A percentile compares a stretch with the other conserved stretches of the same genome.
Conservation (phyloP, 2,113 vertebrate genomes). For the Gymnarchus niloticus region DNA sequence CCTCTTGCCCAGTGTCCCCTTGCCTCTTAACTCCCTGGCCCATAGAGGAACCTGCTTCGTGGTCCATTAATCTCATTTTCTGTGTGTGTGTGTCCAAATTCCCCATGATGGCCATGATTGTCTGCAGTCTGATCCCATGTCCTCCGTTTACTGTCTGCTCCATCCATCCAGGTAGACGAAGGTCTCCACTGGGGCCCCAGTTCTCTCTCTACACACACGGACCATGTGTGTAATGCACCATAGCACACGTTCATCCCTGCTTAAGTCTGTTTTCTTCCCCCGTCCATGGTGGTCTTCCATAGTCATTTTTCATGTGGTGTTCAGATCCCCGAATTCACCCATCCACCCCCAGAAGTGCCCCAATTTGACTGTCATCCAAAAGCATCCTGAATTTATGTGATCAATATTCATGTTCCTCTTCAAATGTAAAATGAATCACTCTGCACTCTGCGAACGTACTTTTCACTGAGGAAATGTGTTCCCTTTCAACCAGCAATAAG, state of each 20-base stretch:
- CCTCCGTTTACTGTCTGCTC: too few species aligned
- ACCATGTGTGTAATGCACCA: background rate
- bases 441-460: background rate
- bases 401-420: slow-evolving; percentile 14
- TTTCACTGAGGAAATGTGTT: background rate
- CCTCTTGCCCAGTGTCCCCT: background rate
- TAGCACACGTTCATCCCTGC: background rate
- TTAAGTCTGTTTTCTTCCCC: background rate
- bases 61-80: background rate
- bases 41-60: background rate
- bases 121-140: too few species aligned
- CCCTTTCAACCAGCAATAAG: background rate
- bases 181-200: too few species aligned
- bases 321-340: background rate
- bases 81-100: background rate
- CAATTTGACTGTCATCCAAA: background rate
- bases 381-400: slow-evolving; percentile 4
- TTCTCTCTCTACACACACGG: too few species aligned
- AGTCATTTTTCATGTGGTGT: background rate
- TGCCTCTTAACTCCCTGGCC: background rate
- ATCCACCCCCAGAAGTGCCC: background rate
- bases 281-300: background rate
- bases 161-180: too few species aligned
- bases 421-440: background rate
- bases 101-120: background rate